phyloP scores from a whole-genome alignment of 1,140 invertebrate genomes.

The Sycophila sp. region DNA sequence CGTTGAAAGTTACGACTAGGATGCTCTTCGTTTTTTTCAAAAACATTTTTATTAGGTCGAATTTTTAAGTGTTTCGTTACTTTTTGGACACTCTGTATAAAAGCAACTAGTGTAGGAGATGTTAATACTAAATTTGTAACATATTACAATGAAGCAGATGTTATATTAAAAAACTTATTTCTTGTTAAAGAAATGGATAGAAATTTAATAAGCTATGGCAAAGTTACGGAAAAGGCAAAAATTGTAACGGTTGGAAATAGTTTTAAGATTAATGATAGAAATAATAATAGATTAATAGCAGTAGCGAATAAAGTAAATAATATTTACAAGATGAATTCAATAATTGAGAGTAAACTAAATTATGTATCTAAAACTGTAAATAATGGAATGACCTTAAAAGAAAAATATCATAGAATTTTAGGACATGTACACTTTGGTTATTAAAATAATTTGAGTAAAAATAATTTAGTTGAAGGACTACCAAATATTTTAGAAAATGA shows the following conservation, averaged over 20 bases:
- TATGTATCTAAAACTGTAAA: not conserved
- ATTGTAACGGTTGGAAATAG: not conserved
- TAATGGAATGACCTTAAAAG: not conserved
- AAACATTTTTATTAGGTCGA: too few species aligned
- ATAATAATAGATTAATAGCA: slow-evolving; percentile 15
- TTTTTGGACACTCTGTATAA: too few species aligned
- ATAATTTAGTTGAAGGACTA: not conserved
- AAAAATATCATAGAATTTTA: not conserved
- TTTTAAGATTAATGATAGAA: not conserved
- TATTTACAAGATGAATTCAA: not conserved
- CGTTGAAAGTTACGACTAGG: too few species aligned
- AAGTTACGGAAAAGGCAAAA: not conserved
- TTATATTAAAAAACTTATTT: too few species aligned
- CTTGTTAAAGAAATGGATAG: too few species aligned
- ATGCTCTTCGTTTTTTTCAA: too few species aligned
- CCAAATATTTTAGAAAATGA: not conserved
- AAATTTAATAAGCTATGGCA: not conserved
- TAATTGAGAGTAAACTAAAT: not conserved
- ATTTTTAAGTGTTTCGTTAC: too few species aligned
- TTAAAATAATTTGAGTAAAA: not conserved
- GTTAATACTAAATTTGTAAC: too few species aligned
- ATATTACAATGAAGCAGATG: too few species aligned
- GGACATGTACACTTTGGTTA: not conserved
- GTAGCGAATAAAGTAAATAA: not conserved
- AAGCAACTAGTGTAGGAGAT: too few species aligned